Percentiles rank a stretch among this genome's conserved stretches.
These are phyloP conservation scores for Ephialtes manifestator DNA, from an alignment of 2,888 invertebrate species.

Conservation along the genomic window DNA sequence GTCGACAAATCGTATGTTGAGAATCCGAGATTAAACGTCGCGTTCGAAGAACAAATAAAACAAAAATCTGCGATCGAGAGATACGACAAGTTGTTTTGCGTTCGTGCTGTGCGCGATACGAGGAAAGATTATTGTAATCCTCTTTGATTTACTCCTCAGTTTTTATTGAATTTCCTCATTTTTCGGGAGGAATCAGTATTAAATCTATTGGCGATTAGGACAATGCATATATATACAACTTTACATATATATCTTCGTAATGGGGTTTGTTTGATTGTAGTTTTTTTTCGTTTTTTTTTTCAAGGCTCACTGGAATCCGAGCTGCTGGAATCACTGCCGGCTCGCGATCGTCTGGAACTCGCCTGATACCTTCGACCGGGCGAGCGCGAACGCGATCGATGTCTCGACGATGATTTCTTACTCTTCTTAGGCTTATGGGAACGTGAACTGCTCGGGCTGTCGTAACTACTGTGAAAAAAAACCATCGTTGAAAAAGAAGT, in stretches of 20 bases:
- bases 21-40: slow-evolving; percentile 29
- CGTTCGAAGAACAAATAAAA: not conserved
- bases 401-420: slow-evolving; percentile 82
- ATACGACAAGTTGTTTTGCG: slow-evolving; percentile 2
- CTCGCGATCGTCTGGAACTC: slow-evolving; percentile 75
- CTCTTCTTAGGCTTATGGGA: slow-evolving; percentile 83
- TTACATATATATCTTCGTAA: slow-evolving; percentile 54
- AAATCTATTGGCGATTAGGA: slow-evolving; percentile 69
- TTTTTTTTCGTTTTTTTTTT: slow-evolving; percentile 55
- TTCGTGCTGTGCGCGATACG: slow-evolving; percentile 16
- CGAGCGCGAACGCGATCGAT: slow-evolving; percentile 82
- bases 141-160: slow-evolving; percentile 37
- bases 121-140: slow-evolving; percentile 25
- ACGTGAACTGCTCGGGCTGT: slow-evolving; percentile 81
- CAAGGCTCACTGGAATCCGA: slow-evolving; percentile 81
- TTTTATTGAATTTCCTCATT: slow-evolving; percentile 47
- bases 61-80: not conserved
- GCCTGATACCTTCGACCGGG: slow-evolving; percentile 79
- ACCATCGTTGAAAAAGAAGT: not conserved
- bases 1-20: slow-evolving; percentile 26
- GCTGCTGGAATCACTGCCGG: slow-evolving; percentile 80
- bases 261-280: slow-evolving; percentile 41
- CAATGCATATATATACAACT: slow-evolving; percentile 73
- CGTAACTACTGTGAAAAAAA: slow-evolving; percentile 76
- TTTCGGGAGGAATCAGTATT: slow-evolving; percentile 67